These are phyloP conservation scores for Macrobrachium rosenbergii DNA, from an alignment of 1,140 invertebrate species.

Conservation along the genomic window DNA sequence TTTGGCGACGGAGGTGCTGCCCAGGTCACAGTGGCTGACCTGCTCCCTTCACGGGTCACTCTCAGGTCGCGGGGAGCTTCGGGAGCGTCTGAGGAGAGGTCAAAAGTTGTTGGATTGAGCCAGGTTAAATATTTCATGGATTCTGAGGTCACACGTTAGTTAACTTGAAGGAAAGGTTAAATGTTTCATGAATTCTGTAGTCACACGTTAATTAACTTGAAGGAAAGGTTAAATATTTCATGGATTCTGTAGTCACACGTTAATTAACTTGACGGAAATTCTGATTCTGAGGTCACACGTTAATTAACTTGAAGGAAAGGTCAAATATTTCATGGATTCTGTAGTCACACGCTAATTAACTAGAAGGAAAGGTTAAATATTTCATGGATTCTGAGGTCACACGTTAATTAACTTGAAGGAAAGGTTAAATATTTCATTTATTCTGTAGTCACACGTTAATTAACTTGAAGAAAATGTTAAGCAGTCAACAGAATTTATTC, in stretches of 20 bases:
- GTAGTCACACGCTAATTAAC: too few relatives aligned
- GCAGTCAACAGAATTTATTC: background rate
- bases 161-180: too few relatives aligned
- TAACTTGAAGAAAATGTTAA: too few relatives aligned
- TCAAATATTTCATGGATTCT: too few relatives aligned
- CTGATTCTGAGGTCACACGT: too few relatives aligned
- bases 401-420: background rate
- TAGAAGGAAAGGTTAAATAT: background rate
- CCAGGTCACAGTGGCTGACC: slow-evolving; percentile 70
- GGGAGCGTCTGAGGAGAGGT: slow-evolving; percentile 68
- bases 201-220: background rate
- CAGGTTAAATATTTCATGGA: background rate
- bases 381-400: background rate
- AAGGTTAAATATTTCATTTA: background rate
- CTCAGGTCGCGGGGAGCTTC: slow-evolving; percentile 69
- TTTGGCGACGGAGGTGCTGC: slow-evolving; percentile 71
- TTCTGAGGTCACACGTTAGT: background rate
- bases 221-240: background rate
- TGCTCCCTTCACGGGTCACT: slow-evolving; percentile 68
- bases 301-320: too few relatives aligned
- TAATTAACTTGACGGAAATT: too few relatives aligned
- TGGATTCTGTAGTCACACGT: background rate
- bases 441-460: background rate
- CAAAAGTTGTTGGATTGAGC: background rate
- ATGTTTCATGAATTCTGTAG: background rate